Base-by-base conservation (phyloP, 2,797 vertebrate genomes). In the Megaceryle alcyon region DNA sequence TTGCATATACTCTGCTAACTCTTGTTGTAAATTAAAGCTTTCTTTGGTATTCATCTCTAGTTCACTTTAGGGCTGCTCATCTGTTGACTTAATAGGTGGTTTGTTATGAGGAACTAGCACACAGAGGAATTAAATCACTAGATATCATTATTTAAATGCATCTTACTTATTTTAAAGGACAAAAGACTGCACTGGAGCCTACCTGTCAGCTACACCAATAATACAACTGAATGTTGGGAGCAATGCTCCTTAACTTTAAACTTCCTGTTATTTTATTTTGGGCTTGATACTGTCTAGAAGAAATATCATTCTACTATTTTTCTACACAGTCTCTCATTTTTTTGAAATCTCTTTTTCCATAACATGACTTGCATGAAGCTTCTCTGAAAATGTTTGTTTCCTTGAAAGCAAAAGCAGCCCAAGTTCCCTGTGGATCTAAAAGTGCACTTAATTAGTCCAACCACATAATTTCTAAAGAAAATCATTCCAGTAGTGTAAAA, bases 381-480 rank as follows among this genome's bases (percentile, higher is more conserved):
- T 73, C 6, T 18, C 14, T 53, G 37, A 88, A 86, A 88, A 86
- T 61, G 5, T 61, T 92, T 92, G 46, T 75, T 90, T 91, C 35
- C 39, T 31, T 69, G 83, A 60, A 92, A 92, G 21, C 18, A 92
- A 33, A 89, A 90, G 39, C 70, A 87, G 82, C 22, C 48, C 6
- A 71, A n/a, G 16, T 59, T 90, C 39, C 41, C 56, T 21, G 22
- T 66, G 35, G 46, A 80, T 68, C 26, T 88, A 46, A 80, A 88
- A 73, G 14, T 80, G 12, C 37, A 70, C 25, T 94, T 95, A 69
- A 65, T 64, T 53, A 86, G 59, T 77, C 21, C 6, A 29, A 51
- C 18, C 56, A 61, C 49, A 49, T 53, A 61, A 87, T 90, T 86
- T 93, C 33, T 79, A 77, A 82, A 56, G 44, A 92, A 89, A 93